Evolutionary conservation across 2,888 invertebrate genomes (phyloP), one percentile per base, ranked within the genome.

Genomic region (Eupithecia pulchellata): DNA sequence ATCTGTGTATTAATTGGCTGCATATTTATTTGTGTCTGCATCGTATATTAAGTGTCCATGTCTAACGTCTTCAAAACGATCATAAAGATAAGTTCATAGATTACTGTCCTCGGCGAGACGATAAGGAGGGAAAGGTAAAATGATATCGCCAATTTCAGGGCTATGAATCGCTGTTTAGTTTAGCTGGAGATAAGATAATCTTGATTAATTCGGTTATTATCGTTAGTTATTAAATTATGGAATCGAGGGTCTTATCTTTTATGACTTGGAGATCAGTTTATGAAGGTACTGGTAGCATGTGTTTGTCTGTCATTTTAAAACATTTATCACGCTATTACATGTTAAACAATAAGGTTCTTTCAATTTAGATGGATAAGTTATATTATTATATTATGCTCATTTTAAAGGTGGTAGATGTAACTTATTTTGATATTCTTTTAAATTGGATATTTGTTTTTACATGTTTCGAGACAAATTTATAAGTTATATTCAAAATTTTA

Each of bases 101-200:
- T 64, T 30, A 47, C 34, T 64, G 29, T 47, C 47, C 9, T 34
- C 52, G 11, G 8, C n/a, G 17, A 29, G 29, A 17, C 2, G 29
- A 36, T 63, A 42, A 55, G 9, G 3, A 17, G 27, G 30, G 4
- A 57, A 66, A 47, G 30, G 60, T 57, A 55, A 71, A 63, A 61
- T 68, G 34, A 66, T 52, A 63, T 69, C 58, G 39, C 62, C 57
- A 60, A 69, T 69, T 69, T 63, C 63, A 66, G 52, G 58, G 58
- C 64, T 66, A 57, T 55, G 63, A 64, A 63, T 63, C 61, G 55
- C 62, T 55, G 55, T 67, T 64, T 55, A 68, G 52, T 25, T 68
- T 64, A 60, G 39, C 64, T 66, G 14, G 20, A 55, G 73, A 73
- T 73, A 73, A 73, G 73, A 73, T 73, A 69, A 67, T 20, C 34